Percentiles rank a stretch among this genome's conserved stretches.
Conservation (phyloP, 37 sponge, comb jelly and placozoan species). For the Beroe forskalii region DNA sequence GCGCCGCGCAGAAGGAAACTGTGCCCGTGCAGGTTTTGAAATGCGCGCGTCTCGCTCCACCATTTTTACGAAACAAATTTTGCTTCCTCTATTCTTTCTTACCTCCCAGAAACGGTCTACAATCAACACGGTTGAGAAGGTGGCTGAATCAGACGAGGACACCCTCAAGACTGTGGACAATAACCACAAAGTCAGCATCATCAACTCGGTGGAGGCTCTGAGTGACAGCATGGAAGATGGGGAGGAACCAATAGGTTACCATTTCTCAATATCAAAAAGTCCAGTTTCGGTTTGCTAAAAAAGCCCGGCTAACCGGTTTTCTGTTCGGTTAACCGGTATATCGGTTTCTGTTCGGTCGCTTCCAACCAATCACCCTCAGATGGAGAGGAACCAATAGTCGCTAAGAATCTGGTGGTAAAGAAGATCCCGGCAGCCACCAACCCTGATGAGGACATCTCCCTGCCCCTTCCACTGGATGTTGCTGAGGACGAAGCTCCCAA, state of each 20-base stretch:
- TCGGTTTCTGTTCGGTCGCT: too few relatives aligned
- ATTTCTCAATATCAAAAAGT: not conserved
- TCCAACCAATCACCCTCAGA: not conserved
- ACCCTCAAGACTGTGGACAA: not conserved
- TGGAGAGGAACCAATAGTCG: not conserved
- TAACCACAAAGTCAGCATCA: not conserved
- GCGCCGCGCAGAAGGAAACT: too few relatives aligned
- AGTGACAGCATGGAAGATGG: not conserved
- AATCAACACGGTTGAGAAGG: not conserved
- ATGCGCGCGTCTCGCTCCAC: too few relatives aligned
- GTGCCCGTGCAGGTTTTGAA: too few relatives aligned
- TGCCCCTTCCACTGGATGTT: not conserved
- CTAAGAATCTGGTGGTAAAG: not conserved
- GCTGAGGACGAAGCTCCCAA: not conserved
- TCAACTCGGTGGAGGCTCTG: constrained; percentile 26
- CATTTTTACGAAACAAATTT: too few relatives aligned
- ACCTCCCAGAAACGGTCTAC: not conserved
- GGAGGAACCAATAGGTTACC: not conserved
- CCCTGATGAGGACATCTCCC: not conserved
- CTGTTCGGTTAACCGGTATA: too few relatives aligned
- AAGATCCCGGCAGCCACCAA: not conserved
- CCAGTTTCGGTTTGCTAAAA: too few relatives aligned
- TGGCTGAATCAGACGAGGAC: not conserved
- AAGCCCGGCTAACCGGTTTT: too few relatives aligned
- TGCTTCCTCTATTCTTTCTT: too few relatives aligned